These are phyloP conservation scores for Takifugu bimaculatus DNA, from an alignment of 2,113 vertebrate genomes.

Conservation along the genomic window DNA sequence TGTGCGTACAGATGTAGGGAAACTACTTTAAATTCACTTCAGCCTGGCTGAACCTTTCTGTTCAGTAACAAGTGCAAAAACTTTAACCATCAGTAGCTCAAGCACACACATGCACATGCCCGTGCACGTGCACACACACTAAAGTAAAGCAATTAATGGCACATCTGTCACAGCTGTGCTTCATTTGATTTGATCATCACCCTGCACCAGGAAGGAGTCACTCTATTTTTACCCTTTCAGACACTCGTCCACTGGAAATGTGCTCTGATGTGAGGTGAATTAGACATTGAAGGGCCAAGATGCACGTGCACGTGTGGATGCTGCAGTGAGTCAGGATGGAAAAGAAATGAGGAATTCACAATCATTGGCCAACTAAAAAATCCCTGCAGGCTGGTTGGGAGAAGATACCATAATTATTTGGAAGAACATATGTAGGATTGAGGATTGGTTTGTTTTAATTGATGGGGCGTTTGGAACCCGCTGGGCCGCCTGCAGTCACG, in stretches of 20 bases:
- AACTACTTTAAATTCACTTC: too few species aligned
- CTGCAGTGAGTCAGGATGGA: too few species aligned
- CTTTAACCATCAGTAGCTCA: constrained; percentile 12
- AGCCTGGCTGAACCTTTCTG: background rate
- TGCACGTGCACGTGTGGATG: constrained; percentile 18
- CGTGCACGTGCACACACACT: constrained; percentile 1
- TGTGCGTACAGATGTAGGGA: too few species aligned
- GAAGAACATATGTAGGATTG: too few species aligned
- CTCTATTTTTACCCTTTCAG: constrained; percentile 39
- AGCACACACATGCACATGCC: constrained; percentile 12
- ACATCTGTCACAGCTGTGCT: constrained; percentile 73
- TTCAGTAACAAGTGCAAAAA: background rate
- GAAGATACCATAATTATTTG: background rate
- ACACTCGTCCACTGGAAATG: constrained; percentile 44
- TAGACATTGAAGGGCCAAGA: constrained; percentile 37
- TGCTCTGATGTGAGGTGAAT: constrained; percentile 25
- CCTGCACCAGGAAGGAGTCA: constrained; percentile 57
- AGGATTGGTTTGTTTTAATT: background rate
- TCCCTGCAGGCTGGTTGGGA: background rate
- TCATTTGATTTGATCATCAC: constrained; percentile 73
- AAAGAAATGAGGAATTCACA: too few species aligned
- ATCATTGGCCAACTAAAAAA: background rate
- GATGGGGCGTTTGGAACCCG: constrained; percentile 4
- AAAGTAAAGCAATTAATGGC: constrained; percentile 53
- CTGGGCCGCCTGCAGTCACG: constrained; percentile 18